Evolutionary conservation across 2,113 vertebrate species (phyloP).

Genomic region (Dipodomys spectabilis): DNA sequence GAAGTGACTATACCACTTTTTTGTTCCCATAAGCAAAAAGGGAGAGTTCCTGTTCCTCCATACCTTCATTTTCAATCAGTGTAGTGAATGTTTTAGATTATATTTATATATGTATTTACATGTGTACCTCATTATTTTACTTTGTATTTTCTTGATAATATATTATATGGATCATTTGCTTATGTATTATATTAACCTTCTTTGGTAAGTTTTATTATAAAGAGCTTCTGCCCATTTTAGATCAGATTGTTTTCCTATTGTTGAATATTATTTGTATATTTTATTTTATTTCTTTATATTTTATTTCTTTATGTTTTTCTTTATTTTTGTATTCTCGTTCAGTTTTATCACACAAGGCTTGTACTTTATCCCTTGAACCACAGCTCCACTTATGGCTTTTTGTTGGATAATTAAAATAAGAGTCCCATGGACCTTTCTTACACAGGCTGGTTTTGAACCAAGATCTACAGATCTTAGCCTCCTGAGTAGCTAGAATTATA

Average conservation of each 20-base stretch:
- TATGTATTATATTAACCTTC: background rate
- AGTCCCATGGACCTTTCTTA: too few relatives aligned
- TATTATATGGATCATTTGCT: background rate
- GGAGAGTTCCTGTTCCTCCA: background rate
- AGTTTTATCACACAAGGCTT: too few relatives aligned
- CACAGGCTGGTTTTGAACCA: too few relatives aligned
- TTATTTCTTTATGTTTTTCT: too few relatives aligned
- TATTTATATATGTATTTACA: too few relatives aligned
- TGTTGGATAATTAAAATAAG: too few relatives aligned
- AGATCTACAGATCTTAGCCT: too few relatives aligned
- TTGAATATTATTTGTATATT: background rate
- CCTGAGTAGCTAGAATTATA: too few relatives aligned
- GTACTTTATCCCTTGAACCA: too few relatives aligned
- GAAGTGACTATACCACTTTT: background rate
- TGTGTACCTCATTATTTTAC: background rate
- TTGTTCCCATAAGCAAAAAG: background rate
- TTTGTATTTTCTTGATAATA: background rate
- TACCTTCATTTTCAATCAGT: background rate
- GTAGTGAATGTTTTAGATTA: background rate
- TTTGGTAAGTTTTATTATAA: background rate
- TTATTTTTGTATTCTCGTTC: too few relatives aligned
- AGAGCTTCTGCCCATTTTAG: background rate
- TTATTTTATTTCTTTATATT: too few relatives aligned
- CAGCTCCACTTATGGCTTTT: too few relatives aligned
- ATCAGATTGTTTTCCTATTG: background rate